phyloP scores from a whole-genome alignment of 2,113 vertebrate species.

The Cygnus buccinator region DNA sequence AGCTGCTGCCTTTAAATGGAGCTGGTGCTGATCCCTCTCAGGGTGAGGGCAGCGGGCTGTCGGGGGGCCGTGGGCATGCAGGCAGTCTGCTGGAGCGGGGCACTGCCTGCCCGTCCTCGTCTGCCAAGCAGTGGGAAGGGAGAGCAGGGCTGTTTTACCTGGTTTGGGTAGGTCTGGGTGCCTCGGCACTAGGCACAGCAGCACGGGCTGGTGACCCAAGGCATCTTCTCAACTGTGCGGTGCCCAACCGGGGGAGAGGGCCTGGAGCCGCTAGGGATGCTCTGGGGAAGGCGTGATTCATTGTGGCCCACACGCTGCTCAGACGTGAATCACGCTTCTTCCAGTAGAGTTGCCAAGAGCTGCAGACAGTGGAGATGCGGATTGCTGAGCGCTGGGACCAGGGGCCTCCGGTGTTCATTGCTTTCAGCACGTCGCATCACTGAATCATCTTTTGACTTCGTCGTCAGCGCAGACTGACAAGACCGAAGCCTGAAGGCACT shows the following conservation, averaged over 20 bases:
- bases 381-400: not conserved
- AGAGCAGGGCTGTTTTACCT: not conserved
- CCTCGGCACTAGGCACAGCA: not conserved
- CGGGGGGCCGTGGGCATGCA: not conserved
- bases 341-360: not conserved
- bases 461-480: not conserved
- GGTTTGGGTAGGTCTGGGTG: not conserved
- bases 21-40: not conserved
- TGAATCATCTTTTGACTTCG: not conserved
- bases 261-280: not conserved
- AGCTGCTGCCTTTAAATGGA: not conserved
- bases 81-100: not conserved
- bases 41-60: not conserved
- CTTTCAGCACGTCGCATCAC: not conserved
- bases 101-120: not conserved
- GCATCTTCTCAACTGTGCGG: not conserved
- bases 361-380: not conserved
- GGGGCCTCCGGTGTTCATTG: not conserved
- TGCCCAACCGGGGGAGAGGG: not conserved
- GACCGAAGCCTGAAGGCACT: not conserved
- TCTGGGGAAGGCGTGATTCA: not conserved
- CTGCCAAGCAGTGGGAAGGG: not conserved
- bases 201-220: accelerated
- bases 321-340: not conserved
- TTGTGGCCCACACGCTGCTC: not conserved